These are phyloP conservation scores for Acrocera orbiculus DNA, from an alignment of 2,888 invertebrate species.

Conservation along the genomic window DNA sequence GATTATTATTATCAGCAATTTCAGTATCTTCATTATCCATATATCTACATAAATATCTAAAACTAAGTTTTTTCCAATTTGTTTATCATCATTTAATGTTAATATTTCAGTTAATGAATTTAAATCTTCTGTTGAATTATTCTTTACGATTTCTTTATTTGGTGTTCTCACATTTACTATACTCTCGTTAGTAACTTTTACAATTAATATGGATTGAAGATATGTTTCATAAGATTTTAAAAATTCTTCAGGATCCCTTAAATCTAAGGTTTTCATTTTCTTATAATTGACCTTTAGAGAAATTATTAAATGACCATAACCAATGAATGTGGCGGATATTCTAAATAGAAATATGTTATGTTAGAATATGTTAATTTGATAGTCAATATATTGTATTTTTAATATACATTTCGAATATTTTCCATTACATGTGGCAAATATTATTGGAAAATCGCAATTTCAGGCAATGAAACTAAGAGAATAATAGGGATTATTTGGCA, in stretches of 20 bases:
- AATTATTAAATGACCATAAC: conserved; percentile 14
- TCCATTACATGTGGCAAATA: conserved; percentile 26
- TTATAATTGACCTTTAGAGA: conserved; percentile 27
- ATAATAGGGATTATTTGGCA: no score
- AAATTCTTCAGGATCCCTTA: conserved; percentile 25
- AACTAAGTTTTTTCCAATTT: conserved; percentile 2
- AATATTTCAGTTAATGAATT: conserved; percentile 1
- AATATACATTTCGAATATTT: conserved; percentile 26
- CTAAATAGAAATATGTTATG: conserved; percentile 20
- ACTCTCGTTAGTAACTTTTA: conserved; percentile 10
- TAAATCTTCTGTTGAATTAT: conserved; percentile 2
- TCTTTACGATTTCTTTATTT: conserved; percentile 2
- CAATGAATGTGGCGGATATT: conserved; percentile 7
- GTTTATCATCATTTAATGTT: conserved; percentile 3
- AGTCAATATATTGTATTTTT: conserved; percentile 23
- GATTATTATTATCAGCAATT: no score
- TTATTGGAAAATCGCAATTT: no score
- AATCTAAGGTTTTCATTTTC: conserved; percentile 23
- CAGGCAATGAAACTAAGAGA: no score
- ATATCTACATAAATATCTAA: conserved; percentile 6
- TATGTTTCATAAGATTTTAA: conserved; percentile 25
- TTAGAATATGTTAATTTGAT: conserved; percentile 24
- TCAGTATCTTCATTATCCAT: no score
- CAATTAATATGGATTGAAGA: conserved; percentile 13
- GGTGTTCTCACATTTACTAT: background rate